phyloP scores from a whole-genome alignment of 2,888 invertebrate genomes.

The Agriopis aurantiaria region DNA sequence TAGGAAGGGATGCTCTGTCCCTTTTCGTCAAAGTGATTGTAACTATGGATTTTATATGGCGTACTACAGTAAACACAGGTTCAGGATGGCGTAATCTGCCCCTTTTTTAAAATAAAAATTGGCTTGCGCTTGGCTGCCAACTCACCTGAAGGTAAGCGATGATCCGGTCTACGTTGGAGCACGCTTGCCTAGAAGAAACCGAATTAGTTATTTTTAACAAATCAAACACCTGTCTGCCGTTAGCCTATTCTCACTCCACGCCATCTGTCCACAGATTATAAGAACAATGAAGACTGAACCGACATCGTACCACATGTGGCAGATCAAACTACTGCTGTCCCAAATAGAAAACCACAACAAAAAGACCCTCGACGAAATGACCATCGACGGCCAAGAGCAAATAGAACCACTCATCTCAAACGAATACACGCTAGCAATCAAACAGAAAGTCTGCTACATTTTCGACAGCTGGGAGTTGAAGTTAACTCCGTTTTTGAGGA shows the following conservation, averaged over 20 bases:
- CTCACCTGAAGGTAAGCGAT: too few species aligned
- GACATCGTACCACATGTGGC: slow-evolving; percentile 89
- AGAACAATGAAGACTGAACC: slow-evolving; percentile 84
- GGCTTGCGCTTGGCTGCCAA: too few species aligned
- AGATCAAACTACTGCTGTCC: slow-evolving; percentile 89
- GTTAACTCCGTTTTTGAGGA: slow-evolving; percentile 74
- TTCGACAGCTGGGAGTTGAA: slow-evolving; percentile 86
- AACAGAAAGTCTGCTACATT: slow-evolving; percentile 83
- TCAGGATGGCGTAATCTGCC: too few species aligned
- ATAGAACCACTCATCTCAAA: slow-evolving; percentile 84
- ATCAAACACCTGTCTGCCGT: too few species aligned
- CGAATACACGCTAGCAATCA: slow-evolving; percentile 88
- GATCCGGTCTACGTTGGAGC: too few species aligned
- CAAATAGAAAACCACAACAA: slow-evolving; percentile 80
- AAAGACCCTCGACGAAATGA: slow-evolving; percentile 61
- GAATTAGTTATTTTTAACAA: too few species aligned
- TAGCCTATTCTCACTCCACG: not conserved
- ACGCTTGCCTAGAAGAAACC: too few species aligned
- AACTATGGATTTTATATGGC: too few species aligned
- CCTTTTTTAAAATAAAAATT: too few species aligned
- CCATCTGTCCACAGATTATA: slow-evolving; percentile 79
- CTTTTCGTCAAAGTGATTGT: too few species aligned
- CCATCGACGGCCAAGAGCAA: slow-evolving; percentile 65
- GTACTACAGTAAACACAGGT: too few species aligned
- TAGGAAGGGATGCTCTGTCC: too few species aligned